phyloP scores from a whole-genome alignment of 2,113 vertebrate genomes.

The Chaetodon trifascialis region DNA sequence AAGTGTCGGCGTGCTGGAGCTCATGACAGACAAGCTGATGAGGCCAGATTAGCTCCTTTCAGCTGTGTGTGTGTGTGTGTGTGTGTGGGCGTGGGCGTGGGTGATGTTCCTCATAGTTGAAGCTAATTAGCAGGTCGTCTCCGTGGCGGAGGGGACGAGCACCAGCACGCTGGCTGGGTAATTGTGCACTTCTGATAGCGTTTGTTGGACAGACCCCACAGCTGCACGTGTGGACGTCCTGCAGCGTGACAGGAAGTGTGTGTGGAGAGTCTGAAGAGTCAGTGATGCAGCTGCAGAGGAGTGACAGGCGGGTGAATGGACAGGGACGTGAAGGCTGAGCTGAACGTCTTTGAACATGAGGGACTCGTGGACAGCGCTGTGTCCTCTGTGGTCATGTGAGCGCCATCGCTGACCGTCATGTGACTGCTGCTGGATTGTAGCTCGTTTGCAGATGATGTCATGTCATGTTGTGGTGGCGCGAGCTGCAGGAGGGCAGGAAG shows the following conservation, averaged over 20 bases:
- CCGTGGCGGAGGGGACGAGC: background rate
- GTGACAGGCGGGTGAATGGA: background rate
- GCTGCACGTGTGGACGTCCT: constrained; percentile 37
- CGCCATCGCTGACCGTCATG: too few species aligned
- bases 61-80: constrained; percentile 31
- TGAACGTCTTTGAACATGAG: background rate
- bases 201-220: constrained; percentile 22
- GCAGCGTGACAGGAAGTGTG: constrained; percentile 38
- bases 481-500: too few species aligned
- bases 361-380: background rate
- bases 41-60: constrained; percentile 50
- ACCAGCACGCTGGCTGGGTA: constrained; percentile 35
- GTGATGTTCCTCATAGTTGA: background rate
- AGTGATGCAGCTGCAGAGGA: constrained; percentile 43
- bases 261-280: constrained; percentile 23
- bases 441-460: too few species aligned
- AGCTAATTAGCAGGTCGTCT: constrained; percentile 55
- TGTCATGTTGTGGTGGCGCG: too few species aligned
- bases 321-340: background rate
- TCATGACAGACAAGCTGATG: constrained; percentile 55
- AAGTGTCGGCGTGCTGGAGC: constrained; percentile 30
- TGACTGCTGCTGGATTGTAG: too few species aligned
- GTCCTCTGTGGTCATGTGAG: too few species aligned
- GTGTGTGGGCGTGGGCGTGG: constrained; percentile 17
- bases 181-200: constrained; percentile 40